Conservation (phyloP, 2,797 vertebrate genomes). For the Silurus lanzhouensis region DNA sequence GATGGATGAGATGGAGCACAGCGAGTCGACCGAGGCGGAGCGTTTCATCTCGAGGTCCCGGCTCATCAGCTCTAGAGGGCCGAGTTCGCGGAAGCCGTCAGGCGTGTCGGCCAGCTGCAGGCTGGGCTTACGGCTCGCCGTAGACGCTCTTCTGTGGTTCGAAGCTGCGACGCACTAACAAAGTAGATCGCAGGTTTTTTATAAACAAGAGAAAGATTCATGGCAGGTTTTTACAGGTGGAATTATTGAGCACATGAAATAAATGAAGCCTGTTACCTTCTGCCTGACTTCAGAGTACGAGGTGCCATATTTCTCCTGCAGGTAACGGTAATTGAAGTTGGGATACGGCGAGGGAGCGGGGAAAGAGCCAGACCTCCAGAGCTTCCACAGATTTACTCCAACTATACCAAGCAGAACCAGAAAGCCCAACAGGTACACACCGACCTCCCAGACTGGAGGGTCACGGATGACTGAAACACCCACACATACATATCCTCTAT, state of each 20-base stretch:
- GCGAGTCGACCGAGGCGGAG: constrained; percentile 91
- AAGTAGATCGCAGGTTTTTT: constrained; percentile 1
- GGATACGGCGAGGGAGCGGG: constrained; percentile 93
- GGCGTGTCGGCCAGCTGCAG: constrained; percentile 84
- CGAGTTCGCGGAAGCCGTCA: constrained; percentile 74
- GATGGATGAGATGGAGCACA: constrained; percentile 94
- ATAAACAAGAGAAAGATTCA: background rate
- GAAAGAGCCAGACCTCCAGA: constrained; percentile 91
- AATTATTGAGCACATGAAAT: background rate
- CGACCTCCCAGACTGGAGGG: constrained; percentile 90
- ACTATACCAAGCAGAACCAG: constrained; percentile 83
- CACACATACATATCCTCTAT: constrained; percentile 32
- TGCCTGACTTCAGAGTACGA: constrained; percentile 76
- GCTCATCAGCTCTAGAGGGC: constrained; percentile 91
- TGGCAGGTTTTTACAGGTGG: constrained; percentile 9
- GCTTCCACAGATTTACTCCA: constrained; percentile 91
- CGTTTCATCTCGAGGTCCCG: constrained; percentile 84
- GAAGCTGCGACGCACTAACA: constrained; percentile 77
- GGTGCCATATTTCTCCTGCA: constrained; percentile 92
- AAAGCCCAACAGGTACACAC: constrained; percentile 88
- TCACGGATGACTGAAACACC: constrained; percentile 81
- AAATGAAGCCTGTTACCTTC: constrained; percentile 76
- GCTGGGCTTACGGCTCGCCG: constrained; percentile 79
- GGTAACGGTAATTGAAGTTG: constrained; percentile 94
- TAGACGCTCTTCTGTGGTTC: constrained; percentile 66